A percentile compares a stretch with the other conserved stretches of the same genome.
Evolutionary conservation across 2,888 invertebrate species (phyloP).

Genomic region (Standfussiana lucernea): DNA sequence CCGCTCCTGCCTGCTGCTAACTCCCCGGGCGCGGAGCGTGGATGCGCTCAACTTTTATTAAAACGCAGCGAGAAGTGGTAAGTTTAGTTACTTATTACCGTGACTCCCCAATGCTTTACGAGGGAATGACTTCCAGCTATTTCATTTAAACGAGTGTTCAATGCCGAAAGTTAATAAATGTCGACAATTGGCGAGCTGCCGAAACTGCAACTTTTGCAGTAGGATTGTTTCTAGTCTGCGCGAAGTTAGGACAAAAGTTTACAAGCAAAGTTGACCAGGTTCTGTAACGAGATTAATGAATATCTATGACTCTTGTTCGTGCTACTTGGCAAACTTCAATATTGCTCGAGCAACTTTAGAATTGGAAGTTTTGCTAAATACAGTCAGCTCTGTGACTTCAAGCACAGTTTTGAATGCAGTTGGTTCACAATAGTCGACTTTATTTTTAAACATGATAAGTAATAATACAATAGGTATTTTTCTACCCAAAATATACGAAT

Average conservation of each 20-base stretch:
- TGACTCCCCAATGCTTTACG: slow-evolving; percentile 47
- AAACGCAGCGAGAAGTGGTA: slow-evolving; percentile 70
- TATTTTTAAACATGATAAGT: slow-evolving; percentile 2
- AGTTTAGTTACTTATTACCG: slow-evolving; percentile 68
- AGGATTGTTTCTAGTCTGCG: slow-evolving; percentile 64
- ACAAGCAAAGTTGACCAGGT: slow-evolving; percentile 77
- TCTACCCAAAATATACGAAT: neutral
- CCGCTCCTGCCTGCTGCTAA: slow-evolving; percentile 57
- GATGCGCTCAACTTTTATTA: slow-evolving; percentile 78
- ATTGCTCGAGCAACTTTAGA: slow-evolving; percentile 67
- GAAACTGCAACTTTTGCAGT: slow-evolving; percentile 66
- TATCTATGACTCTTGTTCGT: slow-evolving; percentile 80
- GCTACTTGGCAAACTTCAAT: slow-evolving; percentile 71
- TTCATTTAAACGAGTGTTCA: slow-evolving; percentile 47
- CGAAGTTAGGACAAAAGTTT: slow-evolving; percentile 71
- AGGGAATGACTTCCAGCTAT: slow-evolving; percentile 30
- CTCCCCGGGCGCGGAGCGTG: slow-evolving; percentile 70
- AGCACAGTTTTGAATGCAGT: slow-evolving; percentile 49
- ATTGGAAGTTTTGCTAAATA: slow-evolving; percentile 68
- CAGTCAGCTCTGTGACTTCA: slow-evolving; percentile 58
- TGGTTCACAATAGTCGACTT: slow-evolving; percentile 22
- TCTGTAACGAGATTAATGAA: slow-evolving; percentile 79
- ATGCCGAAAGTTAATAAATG: slow-evolving; percentile 37
- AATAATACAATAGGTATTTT: neutral
- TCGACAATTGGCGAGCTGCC: slow-evolving; percentile 61